phyloP scores from a whole-genome alignment of 1,140 invertebrate species.

The Dysdera silvatica region DNA sequence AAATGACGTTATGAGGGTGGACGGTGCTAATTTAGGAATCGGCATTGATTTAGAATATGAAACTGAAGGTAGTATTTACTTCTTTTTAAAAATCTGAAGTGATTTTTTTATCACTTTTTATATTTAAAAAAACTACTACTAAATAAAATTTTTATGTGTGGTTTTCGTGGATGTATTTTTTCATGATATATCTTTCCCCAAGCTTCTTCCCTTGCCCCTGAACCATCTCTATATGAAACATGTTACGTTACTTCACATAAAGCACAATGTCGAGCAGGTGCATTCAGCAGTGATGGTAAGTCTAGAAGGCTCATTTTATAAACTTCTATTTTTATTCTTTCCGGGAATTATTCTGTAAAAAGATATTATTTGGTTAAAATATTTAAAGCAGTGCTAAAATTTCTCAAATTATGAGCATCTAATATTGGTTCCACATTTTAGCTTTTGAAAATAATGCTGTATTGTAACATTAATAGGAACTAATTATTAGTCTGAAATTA shows the following conservation, averaged over 20 bases:
- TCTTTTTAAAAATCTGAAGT: slow-evolving; percentile 1
- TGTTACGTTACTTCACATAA: slow-evolving; percentile 99
- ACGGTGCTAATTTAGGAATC: slow-evolving; percentile 49
- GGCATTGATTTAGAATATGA: slow-evolving; percentile 87
- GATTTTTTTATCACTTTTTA: slow-evolving; percentile 1
- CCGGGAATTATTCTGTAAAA: no score
- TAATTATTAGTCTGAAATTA: no score
- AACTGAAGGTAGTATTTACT: slow-evolving; percentile 58
- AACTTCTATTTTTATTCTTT: no score
- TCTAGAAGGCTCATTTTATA: background rate
- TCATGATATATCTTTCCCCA: slow-evolving; percentile 11
- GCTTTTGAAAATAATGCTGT: no score
- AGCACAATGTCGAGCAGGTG: slow-evolving; percentile 85
- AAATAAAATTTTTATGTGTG: slow-evolving; percentile 5
- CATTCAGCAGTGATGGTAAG: slow-evolving; percentile 79
- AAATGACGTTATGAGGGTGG: slow-evolving; percentile 22
- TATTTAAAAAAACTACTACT: background rate
- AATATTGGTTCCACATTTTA: no score
- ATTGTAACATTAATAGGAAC: no score
- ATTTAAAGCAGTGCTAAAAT: no score
- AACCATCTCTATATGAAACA: slow-evolving; percentile 92
- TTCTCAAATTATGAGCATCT: no score
- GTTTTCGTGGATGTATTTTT: background rate
- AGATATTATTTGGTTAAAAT: no score
- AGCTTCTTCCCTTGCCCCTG: slow-evolving; percentile 74